phyloP scores from a whole-genome alignment of 2,888 invertebrate genomes.

The Epistrophella euchroma region DNA sequence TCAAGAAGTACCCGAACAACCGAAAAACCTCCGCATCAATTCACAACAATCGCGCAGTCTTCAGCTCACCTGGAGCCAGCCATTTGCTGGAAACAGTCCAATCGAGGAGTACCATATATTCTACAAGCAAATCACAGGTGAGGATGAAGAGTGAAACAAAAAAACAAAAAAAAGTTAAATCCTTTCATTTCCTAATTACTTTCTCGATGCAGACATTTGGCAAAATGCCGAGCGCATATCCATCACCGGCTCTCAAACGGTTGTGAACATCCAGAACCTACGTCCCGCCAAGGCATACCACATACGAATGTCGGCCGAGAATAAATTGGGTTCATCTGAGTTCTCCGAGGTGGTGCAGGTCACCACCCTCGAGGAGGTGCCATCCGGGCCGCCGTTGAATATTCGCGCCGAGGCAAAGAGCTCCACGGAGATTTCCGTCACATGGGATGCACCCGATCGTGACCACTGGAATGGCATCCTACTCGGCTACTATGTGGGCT shows the following conservation, averaged over 20 bases:
- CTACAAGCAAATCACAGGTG: slow-evolving; percentile 91
- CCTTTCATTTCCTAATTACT: slow-evolving; percentile 68
- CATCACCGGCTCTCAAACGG: slow-evolving; percentile 92
- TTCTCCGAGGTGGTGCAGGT: slow-evolving; percentile 93
- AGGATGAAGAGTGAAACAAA: slow-evolving; percentile 14
- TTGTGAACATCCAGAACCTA: slow-evolving; percentile 91
- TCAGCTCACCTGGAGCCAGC: slow-evolving; percentile 94
- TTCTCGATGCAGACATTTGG: slow-evolving; percentile 87
- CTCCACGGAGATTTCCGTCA: slow-evolving; percentile 92
- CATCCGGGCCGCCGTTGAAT: slow-evolving; percentile 92
- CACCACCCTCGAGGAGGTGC: slow-evolving; percentile 93
- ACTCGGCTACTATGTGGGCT: slow-evolving; percentile 94
- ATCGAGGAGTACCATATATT: slow-evolving; percentile 95
- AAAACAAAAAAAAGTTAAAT: slow-evolving; percentile 2
- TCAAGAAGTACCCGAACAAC: slow-evolving; percentile 95
- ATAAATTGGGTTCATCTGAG: slow-evolving; percentile 93
- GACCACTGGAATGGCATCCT: slow-evolving; percentile 95
- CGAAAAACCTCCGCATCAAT: slow-evolving; percentile 92
- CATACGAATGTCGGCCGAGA: slow-evolving; percentile 94
- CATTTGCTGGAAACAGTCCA: slow-evolving; percentile 94
- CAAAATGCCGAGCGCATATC: slow-evolving; percentile 92
- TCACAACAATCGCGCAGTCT: slow-evolving; percentile 93
- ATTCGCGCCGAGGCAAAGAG: slow-evolving; percentile 93
- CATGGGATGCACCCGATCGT: slow-evolving; percentile 94
- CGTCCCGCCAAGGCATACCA: slow-evolving; percentile 95